Conservation (phyloP, 2,888 invertebrate species). For the Stenoptilia bipunctidactyla region DNA sequence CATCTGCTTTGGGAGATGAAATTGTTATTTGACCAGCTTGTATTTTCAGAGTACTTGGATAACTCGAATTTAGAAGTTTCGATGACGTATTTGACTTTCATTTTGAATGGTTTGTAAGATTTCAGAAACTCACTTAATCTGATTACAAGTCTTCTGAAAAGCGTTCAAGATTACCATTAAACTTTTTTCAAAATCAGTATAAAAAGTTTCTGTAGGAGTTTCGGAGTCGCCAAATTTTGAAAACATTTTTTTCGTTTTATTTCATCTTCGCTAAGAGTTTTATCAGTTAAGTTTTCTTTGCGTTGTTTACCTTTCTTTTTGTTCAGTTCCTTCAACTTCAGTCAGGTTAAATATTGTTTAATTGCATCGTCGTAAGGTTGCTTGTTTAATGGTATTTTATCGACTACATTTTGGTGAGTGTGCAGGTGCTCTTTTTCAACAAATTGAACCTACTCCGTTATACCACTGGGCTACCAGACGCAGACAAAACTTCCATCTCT, state of each 20-base stretch:
- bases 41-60: neutral
- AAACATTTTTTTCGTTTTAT: too few relatives aligned
- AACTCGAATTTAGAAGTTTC: neutral
- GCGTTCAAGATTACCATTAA: constrained; percentile 45
- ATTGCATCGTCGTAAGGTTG: too few relatives aligned
- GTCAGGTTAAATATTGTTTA: too few relatives aligned
- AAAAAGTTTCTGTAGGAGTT: constrained; percentile 42
- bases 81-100: neutral
- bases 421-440: too few relatives aligned
- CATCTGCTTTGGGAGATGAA: neutral
- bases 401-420: too few relatives aligned
- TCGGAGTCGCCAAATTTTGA: constrained; percentile 46
- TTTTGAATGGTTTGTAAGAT: constrained; percentile 1
- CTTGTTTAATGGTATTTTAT: too few relatives aligned
- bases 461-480: too few relatives aligned
- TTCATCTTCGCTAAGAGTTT: too few relatives aligned
- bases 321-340: too few relatives aligned
- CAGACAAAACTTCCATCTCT: too few relatives aligned
- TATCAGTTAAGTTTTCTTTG: neutral
- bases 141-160: constrained; percentile 35
- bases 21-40: neutral
- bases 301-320: neutral
- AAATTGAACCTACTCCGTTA: too few relatives aligned
- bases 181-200: constrained; percentile 35
- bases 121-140: constrained; percentile 23